These are phyloP conservation scores for Coregonus ussuriensis DNA, from an alignment of 2,797 vertebrate genomes.

Conservation along the genomic window DNA sequence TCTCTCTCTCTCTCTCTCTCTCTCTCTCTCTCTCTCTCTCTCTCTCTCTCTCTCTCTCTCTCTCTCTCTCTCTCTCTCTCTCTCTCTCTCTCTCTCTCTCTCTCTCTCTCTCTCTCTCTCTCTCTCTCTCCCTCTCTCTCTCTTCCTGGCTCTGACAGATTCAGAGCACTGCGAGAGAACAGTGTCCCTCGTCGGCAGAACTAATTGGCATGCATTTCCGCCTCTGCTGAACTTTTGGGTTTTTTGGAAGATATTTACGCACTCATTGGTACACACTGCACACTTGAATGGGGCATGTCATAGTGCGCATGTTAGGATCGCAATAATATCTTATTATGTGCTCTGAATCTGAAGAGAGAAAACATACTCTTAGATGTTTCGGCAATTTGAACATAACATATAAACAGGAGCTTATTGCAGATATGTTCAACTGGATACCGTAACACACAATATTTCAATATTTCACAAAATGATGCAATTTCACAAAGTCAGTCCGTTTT, in stretches of 20 bases:
- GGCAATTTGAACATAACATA: background rate
- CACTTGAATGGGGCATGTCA: slow-evolving; percentile 30
- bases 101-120: background rate
- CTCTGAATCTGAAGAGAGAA: background rate
- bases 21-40: background rate
- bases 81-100: background rate
- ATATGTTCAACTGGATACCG: background rate
- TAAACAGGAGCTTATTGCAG: background rate
- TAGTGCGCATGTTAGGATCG: background rate
- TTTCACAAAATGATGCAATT: background rate
- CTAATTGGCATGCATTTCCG: slow-evolving; percentile 47
- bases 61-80: background rate
- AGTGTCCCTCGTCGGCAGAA: slow-evolving; percentile 36
- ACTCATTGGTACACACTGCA: slow-evolving; percentile 25
- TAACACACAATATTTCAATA: background rate
- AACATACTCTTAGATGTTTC: background rate
- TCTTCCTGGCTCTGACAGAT: slow-evolving; percentile 44
- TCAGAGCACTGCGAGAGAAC: slow-evolving; percentile 49
- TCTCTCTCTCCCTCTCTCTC: background rate
- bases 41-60: background rate
- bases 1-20: background rate
- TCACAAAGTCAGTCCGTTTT: background rate
- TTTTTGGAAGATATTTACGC: slow-evolving; percentile 46
- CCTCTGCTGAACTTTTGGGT: slow-evolving; percentile 45
- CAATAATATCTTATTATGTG: background rate